Evolutionary conservation across 2,113 vertebrate species (phyloP).

Genomic region (Peromyscus maniculatus): DNA sequence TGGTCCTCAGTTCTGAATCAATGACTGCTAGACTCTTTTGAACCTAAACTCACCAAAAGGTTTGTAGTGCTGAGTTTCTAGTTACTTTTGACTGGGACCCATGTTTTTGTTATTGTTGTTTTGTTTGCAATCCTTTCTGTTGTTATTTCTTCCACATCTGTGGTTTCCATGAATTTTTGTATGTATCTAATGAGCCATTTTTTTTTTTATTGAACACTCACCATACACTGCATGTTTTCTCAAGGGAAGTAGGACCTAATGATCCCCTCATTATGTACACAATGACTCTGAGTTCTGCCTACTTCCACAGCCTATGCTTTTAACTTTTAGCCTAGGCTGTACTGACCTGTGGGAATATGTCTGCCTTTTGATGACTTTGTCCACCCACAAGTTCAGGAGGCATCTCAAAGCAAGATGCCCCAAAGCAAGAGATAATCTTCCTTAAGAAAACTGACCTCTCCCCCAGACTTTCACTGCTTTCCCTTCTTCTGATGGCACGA

Average conservation of each 20-base stretch:
- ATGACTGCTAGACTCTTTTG: not conserved
- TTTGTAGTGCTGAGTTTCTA: constrained; percentile 15
- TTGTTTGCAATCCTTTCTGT: constrained; percentile 6
- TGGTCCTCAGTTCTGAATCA: not conserved
- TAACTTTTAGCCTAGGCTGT: not conserved
- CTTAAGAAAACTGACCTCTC: not conserved
- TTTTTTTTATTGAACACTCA: not conserved
- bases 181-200: not conserved
- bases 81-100: not conserved
- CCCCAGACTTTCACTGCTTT: not conserved
- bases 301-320: not conserved
- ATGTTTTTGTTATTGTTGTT: not conserved
- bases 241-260: not conserved
- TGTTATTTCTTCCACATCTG: not conserved
- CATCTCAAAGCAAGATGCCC: not conserved
- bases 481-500: not conserved
- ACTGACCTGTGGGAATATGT: not conserved
- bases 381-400: not conserved
- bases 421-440: not conserved
- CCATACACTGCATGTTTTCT: not conserved
- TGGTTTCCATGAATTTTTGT: not conserved
- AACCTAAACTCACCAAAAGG: not conserved
- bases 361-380: not conserved
- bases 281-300: not conserved
- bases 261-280: not conserved